Evolutionary conservation across 2,797 vertebrate species (phyloP).

Genomic region (Tapirus indicus): DNA sequence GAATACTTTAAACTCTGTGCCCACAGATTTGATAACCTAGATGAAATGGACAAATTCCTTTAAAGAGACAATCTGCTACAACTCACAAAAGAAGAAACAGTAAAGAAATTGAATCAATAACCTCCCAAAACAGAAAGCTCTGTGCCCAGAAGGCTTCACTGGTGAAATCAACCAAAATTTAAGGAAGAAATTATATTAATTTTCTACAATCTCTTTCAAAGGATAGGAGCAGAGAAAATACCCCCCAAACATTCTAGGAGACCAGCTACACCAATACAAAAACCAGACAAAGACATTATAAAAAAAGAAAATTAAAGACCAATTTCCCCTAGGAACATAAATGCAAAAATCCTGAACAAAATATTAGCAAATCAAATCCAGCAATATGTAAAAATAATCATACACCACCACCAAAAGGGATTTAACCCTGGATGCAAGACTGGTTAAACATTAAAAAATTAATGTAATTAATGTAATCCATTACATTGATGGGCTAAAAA

Average conservation of each 20-base stretch:
- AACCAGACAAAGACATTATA: not conserved
- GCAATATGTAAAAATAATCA: not conserved
- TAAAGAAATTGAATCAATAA: not conserved
- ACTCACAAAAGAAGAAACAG: no score
- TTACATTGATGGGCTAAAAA: not conserved
- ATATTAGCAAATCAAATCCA: not conserved
- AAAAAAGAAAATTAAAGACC: not conserved
- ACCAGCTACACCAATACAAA: not conserved
- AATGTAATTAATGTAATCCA: no score
- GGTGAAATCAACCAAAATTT: not conserved
- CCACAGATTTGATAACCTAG: no score
- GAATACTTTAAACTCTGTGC: no score
- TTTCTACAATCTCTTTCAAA: not conserved
- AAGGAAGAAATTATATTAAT: not conserved
- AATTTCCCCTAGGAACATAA: not conserved
- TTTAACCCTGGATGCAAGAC: no score
- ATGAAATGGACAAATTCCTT: no score
- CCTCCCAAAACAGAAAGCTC: not conserved
- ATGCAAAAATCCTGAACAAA: not conserved
- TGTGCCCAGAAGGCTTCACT: not conserved
- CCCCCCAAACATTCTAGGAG: not conserved
- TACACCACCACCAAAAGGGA: not conserved
- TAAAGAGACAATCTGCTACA: no score
- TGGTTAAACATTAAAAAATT: no score
- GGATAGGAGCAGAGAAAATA: not conserved